Conservation (phyloP, 2,888 invertebrate genomes). For the Conistra vaccinii region DNA sequence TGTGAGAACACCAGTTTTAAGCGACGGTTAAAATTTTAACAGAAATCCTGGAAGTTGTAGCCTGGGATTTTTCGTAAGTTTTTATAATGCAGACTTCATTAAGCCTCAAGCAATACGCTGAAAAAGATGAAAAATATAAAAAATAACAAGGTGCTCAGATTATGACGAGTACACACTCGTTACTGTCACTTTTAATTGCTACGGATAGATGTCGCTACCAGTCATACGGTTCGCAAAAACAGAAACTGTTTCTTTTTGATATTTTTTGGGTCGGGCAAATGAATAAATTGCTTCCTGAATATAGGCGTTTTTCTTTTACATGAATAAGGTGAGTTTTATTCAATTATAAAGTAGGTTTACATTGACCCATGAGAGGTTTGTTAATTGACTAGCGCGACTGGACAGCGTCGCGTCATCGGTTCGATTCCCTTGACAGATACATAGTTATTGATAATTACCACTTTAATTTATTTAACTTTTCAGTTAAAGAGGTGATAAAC, state of each 20-base stretch:
- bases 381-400: no score
- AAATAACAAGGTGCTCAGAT: conserved; percentile 59
- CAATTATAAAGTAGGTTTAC: background rate
- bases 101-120: conserved; percentile 4
- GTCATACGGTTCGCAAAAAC: conserved; percentile 37
- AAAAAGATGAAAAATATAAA: conserved; percentile 13
- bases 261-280: background rate
- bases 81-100: conserved; percentile 7
- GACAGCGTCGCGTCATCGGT: background rate
- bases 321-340: background rate
- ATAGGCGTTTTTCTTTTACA: background rate
- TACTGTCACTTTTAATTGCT: conserved; percentile 61
- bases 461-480: no score
- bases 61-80: background rate
- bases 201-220: conserved; percentile 56
- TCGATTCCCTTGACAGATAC: background rate
- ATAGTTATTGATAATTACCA: background rate
- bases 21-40: background rate
- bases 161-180: conserved; percentile 49
- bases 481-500: no score
- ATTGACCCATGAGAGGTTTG: background rate
- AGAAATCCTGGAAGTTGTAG: background rate
- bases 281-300: background rate
- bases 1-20: background rate
- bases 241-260: background rate